Base-by-base conservation (phyloP, 2,888 invertebrate species). In the Epinotia nisella region DNA sequence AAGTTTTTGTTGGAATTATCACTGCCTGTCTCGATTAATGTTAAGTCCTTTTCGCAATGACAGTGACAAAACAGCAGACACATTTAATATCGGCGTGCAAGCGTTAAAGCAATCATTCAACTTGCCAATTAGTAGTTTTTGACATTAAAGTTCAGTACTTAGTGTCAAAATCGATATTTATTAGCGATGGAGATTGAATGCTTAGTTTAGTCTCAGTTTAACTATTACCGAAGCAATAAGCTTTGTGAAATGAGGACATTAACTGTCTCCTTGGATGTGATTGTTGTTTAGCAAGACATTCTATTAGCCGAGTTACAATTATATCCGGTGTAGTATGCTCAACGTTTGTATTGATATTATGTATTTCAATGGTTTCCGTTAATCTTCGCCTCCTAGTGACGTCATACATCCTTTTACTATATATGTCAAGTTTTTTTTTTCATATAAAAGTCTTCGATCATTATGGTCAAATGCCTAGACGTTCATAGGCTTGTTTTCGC, bases 11-110 rank as follows among this genome's bases (percentile, higher is more conserved):
- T 56, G n/a, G 21, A 41, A 41, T 66, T 24, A 5, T 41, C 24
- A 65, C 21, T 56, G 21, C 19, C 39, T 4, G n/a, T 55, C 11
- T 39, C 29, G 55, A 66, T 41, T 21, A 39, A 41, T 66, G 39
- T 4, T 21, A 65, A 41, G 39, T 21, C 13, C 39, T 39, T 39
- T 56, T 21, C 11, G 21, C 56, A 56, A 41, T 41, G 55, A 66
- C 56, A 56, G 55, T 66, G 66, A 66, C 55, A 66, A 65, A 66
- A 66, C 39, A 41, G 56, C 55, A 56, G 66, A 66, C 55, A 66
- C 55, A 24, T 21, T 41, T 66, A 39, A 55, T 64, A 65, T 66
- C 55, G 11, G 66, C 41, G 15, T 15, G 66, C 66, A 21, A 56
- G 55, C 66, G 55, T 66, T 41, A 41, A 55, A 56, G 65, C 66